phyloP scores from a whole-genome alignment of 2,113 vertebrate genomes.

The Theropithecus gelada region DNA sequence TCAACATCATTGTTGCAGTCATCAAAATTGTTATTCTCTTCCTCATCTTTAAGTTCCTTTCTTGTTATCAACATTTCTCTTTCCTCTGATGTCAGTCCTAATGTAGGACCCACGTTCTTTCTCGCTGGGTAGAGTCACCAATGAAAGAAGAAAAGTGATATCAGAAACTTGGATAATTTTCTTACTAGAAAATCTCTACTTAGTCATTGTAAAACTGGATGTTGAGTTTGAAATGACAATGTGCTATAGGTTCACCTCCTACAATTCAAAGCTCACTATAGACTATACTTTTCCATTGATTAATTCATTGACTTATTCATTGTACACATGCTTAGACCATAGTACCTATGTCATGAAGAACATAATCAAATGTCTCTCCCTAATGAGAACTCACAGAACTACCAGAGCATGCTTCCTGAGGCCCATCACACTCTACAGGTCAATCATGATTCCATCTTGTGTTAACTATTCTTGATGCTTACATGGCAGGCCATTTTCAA shows the following conservation, averaged over 20 bases:
- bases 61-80: slow-evolving; percentile 22
- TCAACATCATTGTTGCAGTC: not conserved
- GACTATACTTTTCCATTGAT: not conserved
- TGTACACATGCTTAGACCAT: not conserved
- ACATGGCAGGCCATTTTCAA: slow-evolving; percentile 1
- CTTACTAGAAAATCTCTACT: not conserved
- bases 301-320: not conserved
- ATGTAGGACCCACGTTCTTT: not conserved
- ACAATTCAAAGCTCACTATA: not conserved
- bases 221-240: not conserved
- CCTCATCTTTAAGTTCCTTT: not conserved
- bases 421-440: not conserved
- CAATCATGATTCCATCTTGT: not conserved
- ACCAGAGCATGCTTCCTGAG: not conserved
- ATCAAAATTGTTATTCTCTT: not conserved
- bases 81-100: slow-evolving; percentile 54
- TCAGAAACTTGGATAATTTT: slow-evolving; percentile 2
- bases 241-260: not conserved
- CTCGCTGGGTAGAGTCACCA: not conserved
- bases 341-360: not conserved
- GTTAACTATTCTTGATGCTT: not conserved
- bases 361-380: not conserved
- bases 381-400: not conserved
- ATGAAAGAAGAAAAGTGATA: not conserved
- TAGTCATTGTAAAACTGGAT: not conserved